Conservation (phyloP, 1,140 invertebrate genomes). For the Drosophila kikkawai region DNA sequence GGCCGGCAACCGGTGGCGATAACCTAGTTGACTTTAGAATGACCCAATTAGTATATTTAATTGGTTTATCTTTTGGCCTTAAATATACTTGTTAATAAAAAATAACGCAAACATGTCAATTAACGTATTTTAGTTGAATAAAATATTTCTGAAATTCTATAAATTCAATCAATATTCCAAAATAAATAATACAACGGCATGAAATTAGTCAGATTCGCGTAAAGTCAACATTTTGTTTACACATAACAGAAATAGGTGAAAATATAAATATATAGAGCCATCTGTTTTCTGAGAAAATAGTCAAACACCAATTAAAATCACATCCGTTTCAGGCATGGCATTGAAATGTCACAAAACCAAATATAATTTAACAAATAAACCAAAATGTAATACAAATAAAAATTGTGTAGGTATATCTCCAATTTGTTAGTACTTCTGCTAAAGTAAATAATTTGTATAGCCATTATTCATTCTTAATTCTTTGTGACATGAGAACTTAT, state of each 20-base stretch:
- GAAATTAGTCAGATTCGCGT: not conserved
- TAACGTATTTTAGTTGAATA: not conserved
- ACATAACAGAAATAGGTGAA: not conserved
- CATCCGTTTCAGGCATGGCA: not conserved
- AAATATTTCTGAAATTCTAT: not conserved
- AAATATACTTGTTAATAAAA: not conserved
- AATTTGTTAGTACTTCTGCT: not conserved
- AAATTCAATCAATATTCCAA: not conserved
- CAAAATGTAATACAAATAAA: no score
- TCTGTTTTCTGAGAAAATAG: not conserved
- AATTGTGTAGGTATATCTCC: not conserved
- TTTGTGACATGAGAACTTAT: not conserved
- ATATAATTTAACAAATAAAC: not conserved
- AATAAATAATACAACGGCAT: not conserved
- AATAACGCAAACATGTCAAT: not conserved
- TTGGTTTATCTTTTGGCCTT: not conserved
- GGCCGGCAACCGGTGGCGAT: slow-evolving; percentile 13
- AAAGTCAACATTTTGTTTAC: not conserved
- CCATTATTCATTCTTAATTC: not conserved
- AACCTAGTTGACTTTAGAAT: slow-evolving; percentile 4
- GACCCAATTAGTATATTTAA: slow-evolving; percentile 2
- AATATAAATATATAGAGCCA: not conserved
- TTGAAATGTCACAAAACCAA: not conserved
- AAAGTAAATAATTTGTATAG: not conserved
- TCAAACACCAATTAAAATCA: not conserved